Evolutionary conservation across 2,113 vertebrate genomes (phyloP), one percentile per base, ranked within the genome.

Genomic region (Myotis yumanensis): DNA sequence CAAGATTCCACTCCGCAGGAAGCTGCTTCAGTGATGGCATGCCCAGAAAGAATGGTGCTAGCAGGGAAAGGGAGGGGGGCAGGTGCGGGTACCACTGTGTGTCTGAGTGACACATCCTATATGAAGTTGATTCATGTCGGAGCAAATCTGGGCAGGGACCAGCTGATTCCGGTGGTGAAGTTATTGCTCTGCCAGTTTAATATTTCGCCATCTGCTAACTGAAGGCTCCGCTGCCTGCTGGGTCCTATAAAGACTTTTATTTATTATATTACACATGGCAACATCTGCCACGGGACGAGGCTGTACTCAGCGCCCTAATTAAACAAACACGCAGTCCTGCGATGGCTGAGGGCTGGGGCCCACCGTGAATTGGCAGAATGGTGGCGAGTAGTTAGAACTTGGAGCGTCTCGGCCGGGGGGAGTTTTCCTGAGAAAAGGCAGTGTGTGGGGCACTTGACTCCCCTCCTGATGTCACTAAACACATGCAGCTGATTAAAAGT

Each of bases 191-290:
- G 97, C 98, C 98, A 98, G 96, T 97, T 98, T 98, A 97, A 98
- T 98, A 98, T 98, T 98, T 97, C 80, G 97, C 98, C 98, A 98
- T 98, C 98, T 98, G 98, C 98, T 98, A 98, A 98, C 97, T 93
- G 97, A 98, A 98, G 97, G 97, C 96, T 98, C 97, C 93, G 90
- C 93, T 98, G 97, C 98, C 98, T 98, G 98, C 97, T 98, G 97
- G 96, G 98, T 97, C 98, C 98, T 98, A 97, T 98, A 98, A 98
- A 98, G 98, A 96, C 97, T 98, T 98, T 98, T 98, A 98, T 98
- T 98, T 98, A 98, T 98, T 98, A 97, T 96, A 98, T 98, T 98
- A 98, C 98, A 98, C 98, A 98, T 92, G 96, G 98, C 97, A 98
- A 98, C 98, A 98, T 98, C 98, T 98, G 98, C 98, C 98, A 92